Evolutionary conservation across 2,888 invertebrate genomes (phyloP).

Genomic region (Amaurobius ferox): DNA sequence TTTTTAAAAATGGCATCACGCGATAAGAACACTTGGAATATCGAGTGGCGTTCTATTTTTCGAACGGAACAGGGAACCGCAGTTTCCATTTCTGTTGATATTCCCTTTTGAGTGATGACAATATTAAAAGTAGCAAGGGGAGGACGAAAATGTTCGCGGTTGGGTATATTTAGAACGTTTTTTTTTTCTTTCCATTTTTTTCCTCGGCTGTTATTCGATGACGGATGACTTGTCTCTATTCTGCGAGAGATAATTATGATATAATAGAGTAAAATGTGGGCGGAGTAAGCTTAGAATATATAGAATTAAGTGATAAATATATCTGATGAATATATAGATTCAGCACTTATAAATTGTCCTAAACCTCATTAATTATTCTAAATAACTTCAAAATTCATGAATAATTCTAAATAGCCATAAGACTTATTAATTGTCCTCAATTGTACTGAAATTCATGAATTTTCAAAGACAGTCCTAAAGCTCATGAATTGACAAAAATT

Average conservation of each 20-base stretch:
- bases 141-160: neutral
- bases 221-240: neutral
- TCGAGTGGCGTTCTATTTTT: constrained; percentile 1
- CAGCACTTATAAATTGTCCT: too few species aligned
- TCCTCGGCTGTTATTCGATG: neutral
- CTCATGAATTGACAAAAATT: too few species aligned
- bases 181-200: neutral
- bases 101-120: constrained; percentile 15
- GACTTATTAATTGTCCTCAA: too few species aligned
- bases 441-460: too few species aligned
- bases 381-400: too few species aligned
- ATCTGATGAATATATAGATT: too few species aligned
- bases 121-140: constrained; percentile 13
- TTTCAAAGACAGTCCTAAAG: too few species aligned
- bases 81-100: constrained; percentile 16
- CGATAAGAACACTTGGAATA: neutral
- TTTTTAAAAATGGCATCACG: neutral
- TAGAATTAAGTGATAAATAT: too few species aligned
- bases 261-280: too few species aligned
- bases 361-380: too few species aligned
- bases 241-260: constrained; percentile 1
- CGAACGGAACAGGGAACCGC: neutral
- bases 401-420: too few species aligned
- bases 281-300: too few species aligned
- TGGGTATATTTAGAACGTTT: constrained; percentile 21